Evolutionary conservation across 2,888 invertebrate species (phyloP).

Genomic region (Morpho helenor): DNA sequence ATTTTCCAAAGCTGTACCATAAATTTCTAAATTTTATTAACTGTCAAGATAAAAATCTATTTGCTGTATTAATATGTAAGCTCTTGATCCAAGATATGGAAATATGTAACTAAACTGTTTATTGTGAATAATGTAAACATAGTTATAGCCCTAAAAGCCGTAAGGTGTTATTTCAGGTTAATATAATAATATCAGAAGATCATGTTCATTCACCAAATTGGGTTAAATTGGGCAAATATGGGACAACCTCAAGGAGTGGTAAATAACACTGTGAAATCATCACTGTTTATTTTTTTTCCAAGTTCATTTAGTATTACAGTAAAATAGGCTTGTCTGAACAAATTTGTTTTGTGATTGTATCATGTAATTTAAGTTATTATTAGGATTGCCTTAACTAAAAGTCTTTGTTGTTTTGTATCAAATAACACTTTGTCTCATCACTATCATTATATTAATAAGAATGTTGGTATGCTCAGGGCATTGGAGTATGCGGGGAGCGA

Average conservation of each 20-base stretch:
- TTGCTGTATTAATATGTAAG: background rate
- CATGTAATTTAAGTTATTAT: conserved; percentile 4
- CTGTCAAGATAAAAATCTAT: background rate
- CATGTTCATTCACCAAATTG: conserved; percentile 54
- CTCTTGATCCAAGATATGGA: too few species aligned
- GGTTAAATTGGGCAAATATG: conserved; percentile 62
- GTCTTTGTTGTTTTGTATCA: background rate
- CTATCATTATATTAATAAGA: conserved; percentile 48
- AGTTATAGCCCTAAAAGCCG: conserved; percentile 44
- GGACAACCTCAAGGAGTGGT: conserved; percentile 55
- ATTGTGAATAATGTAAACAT: conserved; percentile 44
- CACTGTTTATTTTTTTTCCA: conserved; percentile 13
- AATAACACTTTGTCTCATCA: conserved; percentile 2
- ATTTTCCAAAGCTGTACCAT: background rate
- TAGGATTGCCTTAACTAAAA: conserved; percentile 1
- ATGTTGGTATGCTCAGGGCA: conserved; percentile 77
- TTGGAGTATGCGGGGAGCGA: conserved; percentile 70
- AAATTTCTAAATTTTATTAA: background rate
- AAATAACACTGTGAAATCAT: conserved; percentile 39
- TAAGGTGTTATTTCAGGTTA: conserved; percentile 65
- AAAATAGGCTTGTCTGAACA: conserved; percentile 16
- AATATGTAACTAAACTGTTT: too few species aligned
- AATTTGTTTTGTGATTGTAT: conserved; percentile 8
- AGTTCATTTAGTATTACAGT: conserved; percentile 11
- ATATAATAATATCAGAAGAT: conserved; percentile 50